Evolutionary conservation across 1,140 invertebrate genomes (phyloP).

Genomic region (Aphidius gifuensis): DNA sequence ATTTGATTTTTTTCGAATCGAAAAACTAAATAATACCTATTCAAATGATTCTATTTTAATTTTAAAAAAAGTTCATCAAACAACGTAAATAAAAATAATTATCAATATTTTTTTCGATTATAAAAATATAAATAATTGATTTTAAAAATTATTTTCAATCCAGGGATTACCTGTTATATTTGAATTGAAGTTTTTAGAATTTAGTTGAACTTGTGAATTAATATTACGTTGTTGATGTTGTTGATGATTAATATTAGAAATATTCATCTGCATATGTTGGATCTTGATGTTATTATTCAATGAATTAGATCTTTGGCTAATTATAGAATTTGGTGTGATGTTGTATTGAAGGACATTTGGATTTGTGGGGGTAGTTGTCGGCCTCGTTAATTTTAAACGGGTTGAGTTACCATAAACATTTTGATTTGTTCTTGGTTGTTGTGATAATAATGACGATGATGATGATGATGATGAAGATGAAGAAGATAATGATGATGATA

Average conservation of each 20-base stretch:
- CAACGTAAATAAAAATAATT: too few species aligned
- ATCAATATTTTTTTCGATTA: too few species aligned
- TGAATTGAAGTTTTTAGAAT: conserved; percentile 51
- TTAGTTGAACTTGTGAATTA: conserved; percentile 45
- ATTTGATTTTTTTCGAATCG: not conserved
- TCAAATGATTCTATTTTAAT: too few species aligned
- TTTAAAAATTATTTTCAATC: not conserved
- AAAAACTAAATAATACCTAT: too few species aligned
- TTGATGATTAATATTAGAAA: conserved; percentile 42
- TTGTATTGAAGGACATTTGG: conserved; percentile 46
- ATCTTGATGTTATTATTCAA: conserved; percentile 50
- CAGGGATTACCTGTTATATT: conserved; percentile 41
- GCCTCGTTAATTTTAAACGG: conserved; percentile 46
- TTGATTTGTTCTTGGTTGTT: conserved; percentile 44
- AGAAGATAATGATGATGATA: conserved; percentile 40
- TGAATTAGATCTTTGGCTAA: conserved; percentile 47
- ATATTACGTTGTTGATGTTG: conserved; percentile 41
- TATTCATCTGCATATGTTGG: conserved; percentile 45
- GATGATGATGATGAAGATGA: conserved; percentile 43
- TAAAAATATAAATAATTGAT: too few species aligned
- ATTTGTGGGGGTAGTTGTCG: conserved; percentile 43
- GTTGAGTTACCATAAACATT: conserved; percentile 41
- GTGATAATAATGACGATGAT: conserved; percentile 42
- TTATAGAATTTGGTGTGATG: conserved; percentile 39
- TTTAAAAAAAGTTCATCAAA: too few species aligned